phyloP scores from a whole-genome alignment of 2,888 invertebrate genomes.

The Lampropteryx suffumata region DNA sequence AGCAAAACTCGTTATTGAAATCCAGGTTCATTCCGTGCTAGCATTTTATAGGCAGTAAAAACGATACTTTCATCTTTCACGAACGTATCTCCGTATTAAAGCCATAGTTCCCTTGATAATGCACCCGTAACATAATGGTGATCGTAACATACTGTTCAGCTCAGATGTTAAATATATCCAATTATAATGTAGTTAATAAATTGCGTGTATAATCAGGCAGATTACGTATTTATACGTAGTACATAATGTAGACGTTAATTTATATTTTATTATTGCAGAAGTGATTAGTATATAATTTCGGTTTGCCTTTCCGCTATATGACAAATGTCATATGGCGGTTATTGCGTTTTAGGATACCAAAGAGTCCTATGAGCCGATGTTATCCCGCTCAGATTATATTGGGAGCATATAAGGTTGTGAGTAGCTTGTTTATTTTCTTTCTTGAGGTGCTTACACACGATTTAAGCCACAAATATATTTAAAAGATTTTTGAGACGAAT shows the following conservation, averaged over 20 bases:
- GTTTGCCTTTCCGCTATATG: too few species aligned
- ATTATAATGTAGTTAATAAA: too few species aligned
- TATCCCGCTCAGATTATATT: constrained; percentile 64
- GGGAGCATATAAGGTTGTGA: constrained; percentile 63
- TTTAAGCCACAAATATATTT: neutral
- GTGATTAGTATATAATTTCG: too few species aligned
- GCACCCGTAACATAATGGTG: too few species aligned
- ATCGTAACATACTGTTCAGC: too few species aligned
- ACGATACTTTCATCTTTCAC: constrained; percentile 45
- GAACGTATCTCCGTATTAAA: constrained; percentile 44
- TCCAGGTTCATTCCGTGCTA: constrained; percentile 44
- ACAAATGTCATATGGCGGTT: neutral
- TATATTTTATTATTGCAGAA: too few species aligned
- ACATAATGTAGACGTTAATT: too few species aligned
- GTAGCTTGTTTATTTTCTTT: constrained; percentile 78
- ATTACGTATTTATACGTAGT: too few species aligned
- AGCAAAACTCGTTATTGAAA: constrained; percentile 45
- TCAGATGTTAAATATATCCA: too few species aligned
- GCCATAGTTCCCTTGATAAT: neutral
- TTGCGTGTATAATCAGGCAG: too few species aligned
- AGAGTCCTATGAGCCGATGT: constrained; percentile 39
- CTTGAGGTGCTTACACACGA: constrained; percentile 47
- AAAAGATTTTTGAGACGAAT: too few species aligned
- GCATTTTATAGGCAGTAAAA: constrained; percentile 51
- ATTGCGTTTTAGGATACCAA: neutral